phyloP scores from a whole-genome alignment of 2,113 vertebrate species.

The Morone chrysops region DNA sequence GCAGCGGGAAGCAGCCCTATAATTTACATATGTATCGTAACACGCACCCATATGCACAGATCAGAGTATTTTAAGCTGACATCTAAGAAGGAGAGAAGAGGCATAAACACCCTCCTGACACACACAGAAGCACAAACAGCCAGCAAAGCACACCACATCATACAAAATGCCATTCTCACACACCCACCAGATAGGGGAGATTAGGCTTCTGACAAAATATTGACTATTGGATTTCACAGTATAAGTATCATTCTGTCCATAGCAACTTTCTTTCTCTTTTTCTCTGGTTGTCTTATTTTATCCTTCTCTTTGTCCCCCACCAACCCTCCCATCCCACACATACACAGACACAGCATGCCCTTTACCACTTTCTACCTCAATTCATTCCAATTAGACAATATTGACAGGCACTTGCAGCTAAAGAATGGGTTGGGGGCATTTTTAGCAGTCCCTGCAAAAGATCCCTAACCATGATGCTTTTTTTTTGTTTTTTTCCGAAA shows the following conservation, averaged over 20 bases:
- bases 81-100: neutral
- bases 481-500: neutral
- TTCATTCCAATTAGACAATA: constrained; percentile 57
- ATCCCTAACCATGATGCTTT: neutral
- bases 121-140: neutral
- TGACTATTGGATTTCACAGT: constrained; percentile 59
- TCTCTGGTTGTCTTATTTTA: neutral
- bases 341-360: constrained; percentile 27
- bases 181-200: constrained; percentile 42
- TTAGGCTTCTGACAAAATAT: constrained; percentile 60
- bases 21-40: neutral
- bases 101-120: neutral
- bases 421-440: constrained; percentile 15
- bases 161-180: constrained; percentile 20
- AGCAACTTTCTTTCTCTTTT: constrained; percentile 1
- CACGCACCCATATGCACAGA: neutral
- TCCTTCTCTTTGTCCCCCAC: constrained; percentile 7
- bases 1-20: constrained; percentile 11
- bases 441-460: constrained; percentile 12
- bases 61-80: constrained; percentile 9
- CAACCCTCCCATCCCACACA: neutral
- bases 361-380: constrained; percentile 48
- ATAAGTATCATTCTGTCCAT: constrained; percentile 43
- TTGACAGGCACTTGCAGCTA: constrained; percentile 30
- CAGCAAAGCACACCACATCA: neutral